Conservation (phyloP, 2,113 vertebrate genomes). For the Pomatostomus ruficeps region DNA sequence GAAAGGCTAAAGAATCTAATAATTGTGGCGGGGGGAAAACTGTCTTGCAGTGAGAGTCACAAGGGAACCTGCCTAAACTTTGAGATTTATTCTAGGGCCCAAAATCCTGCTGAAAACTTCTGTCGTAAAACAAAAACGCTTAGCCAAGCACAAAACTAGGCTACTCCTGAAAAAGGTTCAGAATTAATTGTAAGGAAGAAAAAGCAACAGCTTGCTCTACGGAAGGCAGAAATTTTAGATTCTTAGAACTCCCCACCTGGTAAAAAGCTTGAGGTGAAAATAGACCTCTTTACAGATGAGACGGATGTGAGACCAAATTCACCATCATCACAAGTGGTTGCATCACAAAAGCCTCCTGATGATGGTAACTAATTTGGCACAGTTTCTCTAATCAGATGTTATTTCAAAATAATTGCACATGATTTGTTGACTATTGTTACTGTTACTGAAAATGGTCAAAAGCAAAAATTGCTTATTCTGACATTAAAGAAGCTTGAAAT, state of each 20-base stretch:
- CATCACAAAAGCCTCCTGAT: neutral
- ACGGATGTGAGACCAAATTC: neutral
- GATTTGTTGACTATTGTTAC: neutral
- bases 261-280: neutral
- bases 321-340: neutral
- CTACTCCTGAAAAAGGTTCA: neutral
- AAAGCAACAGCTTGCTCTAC: neutral
- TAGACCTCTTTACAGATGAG: neutral
- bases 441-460: neutral
- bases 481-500: neutral
- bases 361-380: neutral
- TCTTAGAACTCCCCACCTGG: neutral
- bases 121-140: neutral
- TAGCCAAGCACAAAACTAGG: neutral
- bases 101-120: neutral
- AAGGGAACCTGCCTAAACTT: neutral
- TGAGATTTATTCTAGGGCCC: neutral
- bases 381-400: neutral
- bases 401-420: neutral
- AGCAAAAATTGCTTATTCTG: slow-evolving; percentile 1
- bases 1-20: neutral
- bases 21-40: neutral
- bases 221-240: neutral
- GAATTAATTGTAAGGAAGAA: neutral
- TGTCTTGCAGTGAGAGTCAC: neutral